Evolutionary conservation across 2,888 invertebrate species (phyloP).

Genomic region (Spilosoma lubricipeda): DNA sequence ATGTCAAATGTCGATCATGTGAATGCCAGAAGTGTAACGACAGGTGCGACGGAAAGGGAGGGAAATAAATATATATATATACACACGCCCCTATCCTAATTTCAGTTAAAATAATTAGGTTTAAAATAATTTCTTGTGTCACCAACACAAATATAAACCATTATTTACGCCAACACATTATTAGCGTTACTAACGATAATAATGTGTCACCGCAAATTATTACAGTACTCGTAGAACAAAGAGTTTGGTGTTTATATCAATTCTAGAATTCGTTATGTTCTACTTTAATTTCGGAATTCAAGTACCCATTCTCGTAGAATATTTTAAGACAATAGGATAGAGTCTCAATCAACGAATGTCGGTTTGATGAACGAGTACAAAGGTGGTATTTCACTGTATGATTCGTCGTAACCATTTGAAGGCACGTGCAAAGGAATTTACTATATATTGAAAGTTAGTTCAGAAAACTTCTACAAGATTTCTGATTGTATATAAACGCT

Average conservation of each 20-base stretch:
- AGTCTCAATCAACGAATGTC: too few species aligned
- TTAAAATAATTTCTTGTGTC: not conserved
- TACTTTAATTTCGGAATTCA: not conserved
- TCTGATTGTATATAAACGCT: too few species aligned
- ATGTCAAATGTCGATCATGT: too few species aligned
- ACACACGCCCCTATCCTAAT: not conserved
- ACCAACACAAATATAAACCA: not conserved
- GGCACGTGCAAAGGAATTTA: too few species aligned
- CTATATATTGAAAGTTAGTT: too few species aligned
- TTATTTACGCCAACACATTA: conserved; percentile 1
- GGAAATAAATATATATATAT: not conserved
- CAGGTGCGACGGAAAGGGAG: not conserved
- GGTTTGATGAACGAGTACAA: too few species aligned
- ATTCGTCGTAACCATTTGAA: too few species aligned
- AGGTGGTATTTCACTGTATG: too few species aligned
- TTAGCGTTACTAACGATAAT: conserved; percentile 13
- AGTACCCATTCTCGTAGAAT: not conserved
- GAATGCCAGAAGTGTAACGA: too few species aligned
- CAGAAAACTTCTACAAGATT: too few species aligned
- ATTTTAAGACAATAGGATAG: too few species aligned
- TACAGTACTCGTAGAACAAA: conserved; percentile 17
- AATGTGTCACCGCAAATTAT: conserved; percentile 6
- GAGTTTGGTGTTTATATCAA: conserved; percentile 9
- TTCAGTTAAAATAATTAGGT: not conserved
- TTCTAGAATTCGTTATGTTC: conserved; percentile 11